Evolutionary conservation across 2,888 invertebrate genomes (phyloP).

Genomic region (Pseudeuparius sepicola): DNA sequence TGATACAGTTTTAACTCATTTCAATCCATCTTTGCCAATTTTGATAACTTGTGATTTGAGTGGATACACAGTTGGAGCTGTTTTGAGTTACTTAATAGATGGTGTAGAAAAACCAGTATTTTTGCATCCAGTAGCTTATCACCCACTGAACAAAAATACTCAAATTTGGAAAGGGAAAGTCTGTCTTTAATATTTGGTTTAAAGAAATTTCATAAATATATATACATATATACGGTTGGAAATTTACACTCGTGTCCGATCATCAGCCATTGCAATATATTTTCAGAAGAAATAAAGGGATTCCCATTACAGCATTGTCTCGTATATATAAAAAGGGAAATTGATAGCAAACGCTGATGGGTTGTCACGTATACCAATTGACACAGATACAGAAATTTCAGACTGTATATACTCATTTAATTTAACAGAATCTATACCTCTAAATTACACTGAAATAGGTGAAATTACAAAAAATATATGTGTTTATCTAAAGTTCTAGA

Average conservation of each 20-base stretch:
- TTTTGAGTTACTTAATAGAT: conserved; percentile 22
- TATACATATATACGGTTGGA: conserved; percentile 16
- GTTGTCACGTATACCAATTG: conserved; percentile 9
- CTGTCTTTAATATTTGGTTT: conserved; percentile 17
- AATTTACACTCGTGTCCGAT: conserved; percentile 17
- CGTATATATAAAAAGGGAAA: conserved; percentile 8
- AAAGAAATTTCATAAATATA: conserved; percentile 18
- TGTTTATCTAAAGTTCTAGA: neutral
- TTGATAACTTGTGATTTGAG: conserved; percentile 21
- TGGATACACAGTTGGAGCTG: conserved; percentile 23
- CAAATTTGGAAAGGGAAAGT: conserved; percentile 15
- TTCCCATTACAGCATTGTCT: conserved; percentile 16
- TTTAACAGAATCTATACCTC: conserved; percentile 2
- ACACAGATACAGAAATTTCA: neutral
- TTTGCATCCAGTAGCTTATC: conserved; percentile 20
- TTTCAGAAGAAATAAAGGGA: conserved; percentile 19
- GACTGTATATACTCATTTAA: conserved; percentile 6
- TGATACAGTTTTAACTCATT: conserved; percentile 20
- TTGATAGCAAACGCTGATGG: conserved; percentile 15
- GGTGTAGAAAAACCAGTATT: conserved; percentile 19
- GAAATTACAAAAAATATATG: neutral
- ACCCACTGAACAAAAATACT: conserved; percentile 14
- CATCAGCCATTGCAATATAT: conserved; percentile 18
- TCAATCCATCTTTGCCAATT: conserved; percentile 21
- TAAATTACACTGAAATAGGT: conserved; percentile 2